A percentile compares a stretch with the other conserved stretches of the same genome.
phyloP scores from a whole-genome alignment of 2,113 vertebrate genomes.

The Noctilio leporinus region DNA sequence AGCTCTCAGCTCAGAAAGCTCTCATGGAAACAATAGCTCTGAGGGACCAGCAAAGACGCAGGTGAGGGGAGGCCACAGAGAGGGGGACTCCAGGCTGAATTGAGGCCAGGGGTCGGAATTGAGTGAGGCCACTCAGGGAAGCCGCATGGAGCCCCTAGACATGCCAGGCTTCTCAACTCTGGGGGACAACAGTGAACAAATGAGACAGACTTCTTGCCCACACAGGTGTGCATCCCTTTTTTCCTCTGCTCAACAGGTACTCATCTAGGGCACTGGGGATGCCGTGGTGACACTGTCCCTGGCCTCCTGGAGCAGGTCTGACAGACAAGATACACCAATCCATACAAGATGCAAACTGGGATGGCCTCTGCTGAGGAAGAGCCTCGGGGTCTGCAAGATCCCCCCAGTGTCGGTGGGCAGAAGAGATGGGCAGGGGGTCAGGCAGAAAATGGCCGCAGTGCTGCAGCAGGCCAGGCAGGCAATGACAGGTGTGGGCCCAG shows the following conservation, averaged over 20 bases:
- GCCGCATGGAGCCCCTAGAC: background rate
- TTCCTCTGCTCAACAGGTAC: background rate
- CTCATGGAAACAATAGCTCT: background rate
- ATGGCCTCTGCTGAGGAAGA: background rate
- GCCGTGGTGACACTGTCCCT: background rate
- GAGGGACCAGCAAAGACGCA: background rate
- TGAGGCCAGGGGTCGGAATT: background rate
- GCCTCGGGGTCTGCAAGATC: background rate
- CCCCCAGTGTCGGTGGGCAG: background rate
- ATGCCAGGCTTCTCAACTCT: background rate
- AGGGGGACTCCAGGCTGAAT: background rate
- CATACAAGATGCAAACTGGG: background rate
- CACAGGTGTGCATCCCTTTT: fast-evolving
- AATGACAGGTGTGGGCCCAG: background rate
- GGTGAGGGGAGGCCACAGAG: background rate
- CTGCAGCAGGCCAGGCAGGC: background rate
- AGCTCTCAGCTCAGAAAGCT: background rate
- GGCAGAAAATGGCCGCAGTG: background rate
- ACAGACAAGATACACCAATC: background rate
- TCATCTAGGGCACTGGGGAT: background rate
- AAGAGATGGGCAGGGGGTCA: background rate
- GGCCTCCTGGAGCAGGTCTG: background rate
- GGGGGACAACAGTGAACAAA: background rate
- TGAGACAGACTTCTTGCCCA: background rate
- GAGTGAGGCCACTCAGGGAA: background rate